Percentiles rank a stretch among this genome's conserved stretches.
These are phyloP conservation scores for Ernsta delagoae DNA, from an alignment of 2,888 invertebrate species.

Conservation along the genomic window DNA sequence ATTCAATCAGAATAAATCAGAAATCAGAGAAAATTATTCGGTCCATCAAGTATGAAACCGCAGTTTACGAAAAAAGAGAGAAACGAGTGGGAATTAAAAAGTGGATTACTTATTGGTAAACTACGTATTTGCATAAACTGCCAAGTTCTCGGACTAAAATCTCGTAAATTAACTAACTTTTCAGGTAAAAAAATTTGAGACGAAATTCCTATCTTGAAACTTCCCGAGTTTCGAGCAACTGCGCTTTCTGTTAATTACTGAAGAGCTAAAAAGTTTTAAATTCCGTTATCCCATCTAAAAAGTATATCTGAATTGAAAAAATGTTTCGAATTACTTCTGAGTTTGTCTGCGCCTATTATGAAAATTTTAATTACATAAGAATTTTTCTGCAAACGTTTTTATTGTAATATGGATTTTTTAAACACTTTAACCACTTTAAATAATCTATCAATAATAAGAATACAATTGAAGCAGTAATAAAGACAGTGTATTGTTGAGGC, in stretches of 20 bases:
- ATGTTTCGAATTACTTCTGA: constrained; percentile 30
- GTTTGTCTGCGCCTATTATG: constrained; percentile 6
- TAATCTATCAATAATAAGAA: neutral
- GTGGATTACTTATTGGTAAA: constrained; percentile 42
- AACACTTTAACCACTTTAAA: no score
- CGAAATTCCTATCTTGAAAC: constrained; percentile 64
- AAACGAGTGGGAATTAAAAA: neutral
- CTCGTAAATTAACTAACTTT: constrained; percentile 76
- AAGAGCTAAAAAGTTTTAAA: constrained; percentile 58
- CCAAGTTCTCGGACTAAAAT: constrained; percentile 64
- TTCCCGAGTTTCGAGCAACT: constrained; percentile 64
- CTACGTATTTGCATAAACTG: constrained; percentile 71
- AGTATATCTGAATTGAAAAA: constrained; percentile 36
- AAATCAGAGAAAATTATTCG: neutral
- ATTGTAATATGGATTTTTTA: neutral
- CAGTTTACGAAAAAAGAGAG: neutral
- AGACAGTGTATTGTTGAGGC: constrained; percentile 2
- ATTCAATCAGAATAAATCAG: no score
- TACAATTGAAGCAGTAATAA: constrained; percentile 8
- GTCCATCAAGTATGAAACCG: neutral
- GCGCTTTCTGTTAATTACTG: constrained; percentile 70
- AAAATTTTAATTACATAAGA: constrained; percentile 6
- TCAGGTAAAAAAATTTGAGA: constrained; percentile 69
- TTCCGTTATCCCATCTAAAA: constrained; percentile 50
- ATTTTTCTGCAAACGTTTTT: constrained; percentile 2